Conservation (phyloP, 2,797 vertebrate genomes). For the Urocyon cinereoargenteus region DNA sequence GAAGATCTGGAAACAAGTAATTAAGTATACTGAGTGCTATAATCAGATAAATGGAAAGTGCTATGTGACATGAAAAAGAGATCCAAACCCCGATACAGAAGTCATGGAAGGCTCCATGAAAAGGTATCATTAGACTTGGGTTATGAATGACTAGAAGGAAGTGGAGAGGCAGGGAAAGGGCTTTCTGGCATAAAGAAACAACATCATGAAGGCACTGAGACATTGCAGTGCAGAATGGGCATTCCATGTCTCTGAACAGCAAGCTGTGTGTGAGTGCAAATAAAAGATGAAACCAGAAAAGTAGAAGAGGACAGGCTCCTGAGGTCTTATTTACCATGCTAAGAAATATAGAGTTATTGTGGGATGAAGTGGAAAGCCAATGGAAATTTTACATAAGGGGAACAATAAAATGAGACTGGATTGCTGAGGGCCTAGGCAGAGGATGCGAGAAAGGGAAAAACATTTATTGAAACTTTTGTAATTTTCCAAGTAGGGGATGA, state of each 20-base stretch:
- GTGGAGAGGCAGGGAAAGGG: background rate
- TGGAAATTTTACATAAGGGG: background rate
- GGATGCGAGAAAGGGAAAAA: background rate
- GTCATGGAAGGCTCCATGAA: background rate
- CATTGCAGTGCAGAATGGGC: accelerated
- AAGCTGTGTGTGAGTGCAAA: background rate
- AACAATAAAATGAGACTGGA: background rate
- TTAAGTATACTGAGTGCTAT: background rate
- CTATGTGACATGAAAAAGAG: background rate
- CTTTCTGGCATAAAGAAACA: background rate
- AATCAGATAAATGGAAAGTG: background rate
- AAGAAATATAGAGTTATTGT: background rate
- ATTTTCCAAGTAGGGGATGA: background rate
- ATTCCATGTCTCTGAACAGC: accelerated
- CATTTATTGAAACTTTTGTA: background rate
- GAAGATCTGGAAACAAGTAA: background rate
- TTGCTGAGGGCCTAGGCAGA: background rate
- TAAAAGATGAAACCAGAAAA: background rate
- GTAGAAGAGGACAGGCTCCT: background rate
- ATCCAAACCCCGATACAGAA: background rate
- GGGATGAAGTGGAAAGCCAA: background rate
- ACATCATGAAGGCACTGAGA: background rate
- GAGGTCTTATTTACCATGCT: background rate
- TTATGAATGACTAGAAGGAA: background rate
- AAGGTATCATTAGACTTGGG: background rate